Evolutionary conservation across 2,888 invertebrate genomes (phyloP).

Genomic region (Scaeva pyrastri): DNA sequence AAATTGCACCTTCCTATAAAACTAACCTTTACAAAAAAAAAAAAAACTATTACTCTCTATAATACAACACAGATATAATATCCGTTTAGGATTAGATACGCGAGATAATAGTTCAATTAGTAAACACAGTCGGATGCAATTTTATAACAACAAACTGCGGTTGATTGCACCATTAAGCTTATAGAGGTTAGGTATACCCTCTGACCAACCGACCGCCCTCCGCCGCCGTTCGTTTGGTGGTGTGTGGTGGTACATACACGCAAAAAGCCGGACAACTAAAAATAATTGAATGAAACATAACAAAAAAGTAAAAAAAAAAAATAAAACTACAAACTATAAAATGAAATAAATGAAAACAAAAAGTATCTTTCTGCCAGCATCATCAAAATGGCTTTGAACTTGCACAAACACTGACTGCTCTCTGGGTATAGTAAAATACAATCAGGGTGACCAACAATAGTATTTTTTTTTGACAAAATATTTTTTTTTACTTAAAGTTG

Average conservation of each 20-base stretch:
- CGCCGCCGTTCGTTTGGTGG: too few species aligned
- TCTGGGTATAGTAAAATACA: not conserved
- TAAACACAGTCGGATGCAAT: conserved; percentile 59
- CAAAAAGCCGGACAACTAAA: conserved; percentile 29
- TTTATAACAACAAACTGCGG: conserved; percentile 68
- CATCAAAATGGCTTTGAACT: conserved; percentile 68
- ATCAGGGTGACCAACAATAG: not conserved
- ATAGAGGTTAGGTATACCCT: too few species aligned
- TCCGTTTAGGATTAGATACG: conserved; percentile 16
- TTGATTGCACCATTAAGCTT: conserved; percentile 61
- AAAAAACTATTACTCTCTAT: not conserved
- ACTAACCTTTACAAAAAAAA: not conserved
- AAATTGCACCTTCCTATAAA: not conserved
- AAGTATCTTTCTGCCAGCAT: conserved; percentile 48
- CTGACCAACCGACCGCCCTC: too few species aligned
- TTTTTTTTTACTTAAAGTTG: too few species aligned
- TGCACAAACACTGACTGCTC: conserved; percentile 26
- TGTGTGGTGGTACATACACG: not conserved
- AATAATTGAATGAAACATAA: conserved; percentile 8
- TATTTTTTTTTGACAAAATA: too few species aligned
- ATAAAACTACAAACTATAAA: not conserved
- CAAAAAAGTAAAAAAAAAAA: not conserved
- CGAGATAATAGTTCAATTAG: conserved; percentile 70
- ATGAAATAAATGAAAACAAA: not conserved
- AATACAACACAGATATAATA: conserved; percentile 12